Evolutionary conservation across 2,113 vertebrate genomes (phyloP).

Genomic region (Solenodon paradoxus): DNA sequence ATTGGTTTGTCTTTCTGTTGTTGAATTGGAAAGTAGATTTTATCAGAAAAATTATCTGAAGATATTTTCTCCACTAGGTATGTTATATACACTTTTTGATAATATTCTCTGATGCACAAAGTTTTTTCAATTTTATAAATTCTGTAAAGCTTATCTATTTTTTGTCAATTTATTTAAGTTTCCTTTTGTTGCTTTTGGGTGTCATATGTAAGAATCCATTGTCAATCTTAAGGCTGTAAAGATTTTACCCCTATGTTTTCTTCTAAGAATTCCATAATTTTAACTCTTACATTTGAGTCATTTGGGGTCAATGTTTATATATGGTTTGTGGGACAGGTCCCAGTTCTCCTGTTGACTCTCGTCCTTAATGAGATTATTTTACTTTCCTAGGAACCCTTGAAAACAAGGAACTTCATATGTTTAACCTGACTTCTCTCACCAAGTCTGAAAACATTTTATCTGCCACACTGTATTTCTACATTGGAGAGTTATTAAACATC

Average conservation of each 20-base stretch:
- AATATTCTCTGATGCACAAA: neutral
- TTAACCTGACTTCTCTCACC: constrained; percentile 94
- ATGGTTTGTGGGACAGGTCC: neutral
- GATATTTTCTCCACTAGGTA: neutral
- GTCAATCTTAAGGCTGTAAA: neutral
- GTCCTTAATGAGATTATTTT: neutral
- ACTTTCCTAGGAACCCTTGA: constrained; percentile 82
- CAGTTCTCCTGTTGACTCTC: neutral
- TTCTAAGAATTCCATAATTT: neutral
- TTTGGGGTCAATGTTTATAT: neutral
- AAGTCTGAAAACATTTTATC: constrained; percentile 94
- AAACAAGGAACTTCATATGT: constrained; percentile 86
- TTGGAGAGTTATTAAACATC: constrained; percentile 84
- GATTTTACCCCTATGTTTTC: neutral
- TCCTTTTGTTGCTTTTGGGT: neutral
- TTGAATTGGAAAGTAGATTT: neutral
- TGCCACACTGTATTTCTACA: constrained; percentile 91
- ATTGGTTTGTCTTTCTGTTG: neutral
- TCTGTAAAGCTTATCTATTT: neutral
- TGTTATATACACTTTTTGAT: neutral
- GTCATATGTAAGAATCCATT: neutral
- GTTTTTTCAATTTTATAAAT: neutral
- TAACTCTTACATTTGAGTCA: neutral
- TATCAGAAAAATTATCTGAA: neutral
- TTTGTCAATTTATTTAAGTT: neutral